Evolutionary conservation across 2,888 invertebrate genomes (phyloP).

Genomic region (Caenorhabditis sp.): DNA sequence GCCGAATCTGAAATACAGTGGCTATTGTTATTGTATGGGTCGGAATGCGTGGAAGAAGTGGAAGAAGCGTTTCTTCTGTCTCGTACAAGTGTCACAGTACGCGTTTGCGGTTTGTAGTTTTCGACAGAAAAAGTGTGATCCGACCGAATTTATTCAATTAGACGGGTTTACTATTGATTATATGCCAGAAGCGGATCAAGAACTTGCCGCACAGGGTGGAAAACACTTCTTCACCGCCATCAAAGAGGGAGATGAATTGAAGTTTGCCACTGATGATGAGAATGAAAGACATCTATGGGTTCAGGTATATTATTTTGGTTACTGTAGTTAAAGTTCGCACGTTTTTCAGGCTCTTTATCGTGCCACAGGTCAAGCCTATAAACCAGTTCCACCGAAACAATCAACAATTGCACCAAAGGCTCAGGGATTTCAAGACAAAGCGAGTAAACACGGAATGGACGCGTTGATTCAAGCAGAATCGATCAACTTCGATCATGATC

Average conservation of each 20-base stretch:
- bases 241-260: constrained; percentile 94
- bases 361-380: constrained; percentile 99
- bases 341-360: constrained; percentile 83
- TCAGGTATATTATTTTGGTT: constrained; percentile 75
- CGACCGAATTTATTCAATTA: constrained; percentile 98
- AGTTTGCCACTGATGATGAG: constrained; percentile 94
- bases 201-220: constrained; percentile 82
- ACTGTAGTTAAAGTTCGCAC: constrained; percentile 12
- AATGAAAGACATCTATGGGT: constrained; percentile 98
- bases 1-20: constrained; percentile 98
- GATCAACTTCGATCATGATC: constrained; percentile 93
- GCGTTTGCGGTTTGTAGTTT: constrained; percentile 99
- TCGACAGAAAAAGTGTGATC: constrained; percentile 98
- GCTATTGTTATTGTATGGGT: constrained; percentile 77
- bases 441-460: constrained; percentile 98
- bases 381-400: constrained; percentile 86
- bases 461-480: constrained; percentile 99
- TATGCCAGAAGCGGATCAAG: constrained; percentile 88
- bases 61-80: constrained; percentile 96
- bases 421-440: constrained; percentile 78
- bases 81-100: constrained; percentile 96
- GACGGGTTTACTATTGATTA: constrained; percentile 99
- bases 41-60: constrained; percentile 99
- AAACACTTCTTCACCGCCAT: constrained; percentile 94
- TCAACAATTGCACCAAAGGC: constrained; percentile 65